Base-by-base conservation (phyloP, 2,888 invertebrate genomes). In the Fragum fragum region DNA sequence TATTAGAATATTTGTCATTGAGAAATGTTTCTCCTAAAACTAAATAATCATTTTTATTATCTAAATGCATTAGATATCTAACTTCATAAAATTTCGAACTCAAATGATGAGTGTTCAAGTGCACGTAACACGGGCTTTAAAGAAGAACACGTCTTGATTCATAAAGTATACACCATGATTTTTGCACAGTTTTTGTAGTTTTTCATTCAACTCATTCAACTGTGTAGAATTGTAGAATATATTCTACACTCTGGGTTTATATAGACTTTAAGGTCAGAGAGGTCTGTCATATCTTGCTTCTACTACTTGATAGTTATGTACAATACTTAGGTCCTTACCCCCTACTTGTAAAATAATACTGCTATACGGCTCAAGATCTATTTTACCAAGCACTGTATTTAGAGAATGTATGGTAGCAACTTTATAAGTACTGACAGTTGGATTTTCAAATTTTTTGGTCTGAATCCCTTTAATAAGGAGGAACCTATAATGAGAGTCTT, bases 21-120 rank as follows among this genome's bases (percentile, higher is more conserved):
- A 53, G n/a, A 32, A 55, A 53, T 3, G 71, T 71, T 32, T 71
- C 71, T n/a, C 71, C 47, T 32, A 71, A 71, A 21, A 55, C 47
- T 2, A 71, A 36, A 6, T 53, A 32, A 52, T 71, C 71, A 32
- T 32, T 71, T 21, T 57, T 2, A 29, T 32, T 53, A 6, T 71
- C 29, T 53, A 55, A 1, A 32, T 11, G n/a, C 32, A 55, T 21
- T 6, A 71, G 26, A 23, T 52, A 32, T 55, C 32, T 71, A 2
- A 57, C 32, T 32, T 71, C 71, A 32, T 71, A 26, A n/a, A 71
- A 36, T 18, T 71, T 71, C 3, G 55, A 55, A 23, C 55, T 32
- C 28, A 71, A 23, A 18, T 57, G 55, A 36, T 71, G 71, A 21
- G 32, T 32, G 36, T 71, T 71, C 32, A 71, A 23, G 21, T 71